Conservation (phyloP, 2,113 vertebrate genomes). For the Sorex fumeus region DNA sequence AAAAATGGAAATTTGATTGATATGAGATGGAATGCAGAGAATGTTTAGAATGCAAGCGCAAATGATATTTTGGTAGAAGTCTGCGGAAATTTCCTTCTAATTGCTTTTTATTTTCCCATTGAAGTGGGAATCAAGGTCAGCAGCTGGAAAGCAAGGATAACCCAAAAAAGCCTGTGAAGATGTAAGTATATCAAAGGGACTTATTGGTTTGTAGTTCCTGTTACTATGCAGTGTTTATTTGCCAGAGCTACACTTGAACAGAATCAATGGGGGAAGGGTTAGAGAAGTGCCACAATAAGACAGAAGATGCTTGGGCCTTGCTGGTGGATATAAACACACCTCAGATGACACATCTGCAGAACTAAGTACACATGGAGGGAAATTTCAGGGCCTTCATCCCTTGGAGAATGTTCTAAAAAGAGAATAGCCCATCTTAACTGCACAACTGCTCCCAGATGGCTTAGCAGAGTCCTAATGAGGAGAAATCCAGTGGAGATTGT, state of each 20-base stretch:
- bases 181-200: neutral
- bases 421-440: neutral
- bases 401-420: slow-evolving; percentile 22
- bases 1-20: neutral
- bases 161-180: neutral
- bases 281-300: neutral
- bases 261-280: neutral
- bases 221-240: neutral
- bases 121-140: slow-evolving; percentile 33
- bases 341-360: neutral
- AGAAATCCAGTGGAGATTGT: slow-evolving; percentile 52
- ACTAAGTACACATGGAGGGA: neutral
- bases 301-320: neutral
- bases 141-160: neutral
- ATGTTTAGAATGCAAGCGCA: neutral
- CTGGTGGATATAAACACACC: neutral
- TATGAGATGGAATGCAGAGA: neutral
- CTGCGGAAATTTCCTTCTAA: neutral
- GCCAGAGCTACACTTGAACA: neutral
- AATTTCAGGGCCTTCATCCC: neutral
- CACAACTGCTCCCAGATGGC: slow-evolving; percentile 40
- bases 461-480: neutral
- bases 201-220: slow-evolving; percentile 8
- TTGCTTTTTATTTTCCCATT: slow-evolving; percentile 35
- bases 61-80: slow-evolving; percentile 16